These are phyloP conservation scores for Eptesicus fuscus DNA, from an alignment of 2,113 vertebrate species.

Conservation along the genomic window DNA sequence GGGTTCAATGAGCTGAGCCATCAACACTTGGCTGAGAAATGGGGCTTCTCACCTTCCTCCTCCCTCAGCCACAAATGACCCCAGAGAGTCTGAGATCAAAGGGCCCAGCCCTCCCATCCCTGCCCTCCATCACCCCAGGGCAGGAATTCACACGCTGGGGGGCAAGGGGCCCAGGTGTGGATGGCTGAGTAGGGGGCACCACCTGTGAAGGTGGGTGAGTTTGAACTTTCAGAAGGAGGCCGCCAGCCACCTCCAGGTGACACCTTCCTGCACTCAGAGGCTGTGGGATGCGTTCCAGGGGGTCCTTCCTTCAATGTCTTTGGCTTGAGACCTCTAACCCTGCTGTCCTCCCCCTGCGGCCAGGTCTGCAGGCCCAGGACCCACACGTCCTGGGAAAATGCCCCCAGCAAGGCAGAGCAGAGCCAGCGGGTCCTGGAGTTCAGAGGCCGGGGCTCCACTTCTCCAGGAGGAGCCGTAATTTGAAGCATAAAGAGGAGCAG, in stretches of 20 bases:
- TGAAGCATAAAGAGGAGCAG: background rate
- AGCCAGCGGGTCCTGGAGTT: no score
- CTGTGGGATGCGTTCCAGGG: slow-evolving; percentile 60
- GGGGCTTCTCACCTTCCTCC: slow-evolving; percentile 70
- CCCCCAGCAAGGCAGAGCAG: no score
- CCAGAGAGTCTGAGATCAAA: slow-evolving; percentile 80
- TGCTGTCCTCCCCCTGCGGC: background rate
- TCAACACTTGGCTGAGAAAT: slow-evolving; percentile 79
- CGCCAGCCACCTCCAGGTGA: background rate
- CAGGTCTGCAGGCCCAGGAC: background rate
- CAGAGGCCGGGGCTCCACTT: no score
- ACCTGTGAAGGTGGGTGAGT: slow-evolving; percentile 27
- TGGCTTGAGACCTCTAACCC: slow-evolving; percentile 15
- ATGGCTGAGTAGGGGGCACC: slow-evolving; percentile 34
- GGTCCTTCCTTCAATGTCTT: background rate
- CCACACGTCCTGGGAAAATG: background rate
- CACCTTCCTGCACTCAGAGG: slow-evolving; percentile 67
- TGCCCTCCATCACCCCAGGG: slow-evolving; percentile 56
- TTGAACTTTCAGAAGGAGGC: slow-evolving; percentile 38
- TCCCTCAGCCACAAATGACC: slow-evolving; percentile 73
- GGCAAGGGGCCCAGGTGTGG: background rate
- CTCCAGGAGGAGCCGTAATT: no score
- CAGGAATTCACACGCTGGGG: slow-evolving; percentile 78
- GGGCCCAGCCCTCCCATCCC: slow-evolving; percentile 24
- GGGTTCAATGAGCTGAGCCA: background rate